Base-by-base conservation (phyloP, 2,797 vertebrate genomes). In the Chiroxiphia lanceolata region DNA sequence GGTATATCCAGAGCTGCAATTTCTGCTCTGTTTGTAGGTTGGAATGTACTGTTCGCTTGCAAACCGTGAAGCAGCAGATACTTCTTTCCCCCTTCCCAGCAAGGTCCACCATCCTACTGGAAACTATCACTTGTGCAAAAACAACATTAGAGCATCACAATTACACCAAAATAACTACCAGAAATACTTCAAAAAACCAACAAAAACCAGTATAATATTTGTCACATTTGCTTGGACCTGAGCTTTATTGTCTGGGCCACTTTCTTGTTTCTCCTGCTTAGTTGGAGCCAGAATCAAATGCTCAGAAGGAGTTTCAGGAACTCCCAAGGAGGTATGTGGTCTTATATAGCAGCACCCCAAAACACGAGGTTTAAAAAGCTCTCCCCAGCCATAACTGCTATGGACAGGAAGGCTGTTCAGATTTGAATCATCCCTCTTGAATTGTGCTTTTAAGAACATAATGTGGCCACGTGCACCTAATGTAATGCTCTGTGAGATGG, bases 81-180 rank as follows among this genome's bases (percentile, higher is more conserved):
- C 34, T 74, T 87, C 25, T 75, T 16, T 86, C 4, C 19, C 31
- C 8, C 10, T 74, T 89, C 15, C 13, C n/a, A n/a, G 22, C 9
- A 33, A 53, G 31, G 22, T 72, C 54, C 42, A 16, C 61, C 15
- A n/a, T 34, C 38, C 56, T 87, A 3, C 20, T 68, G 42, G 26
- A 86, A 90, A 45, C 56, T 68, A 22, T 1, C 13, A 1, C 34
- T 50, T 45, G 15, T 47, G 18, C 19, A n/a, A 80, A 91, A 79
- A 22, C 0, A 1, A 29, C 47, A 15, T 42, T 54, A 51, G 27
- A 84, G 5, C 10, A 14, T 33, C 2, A 1, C 17, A 79, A 19
- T 90, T 74, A 21, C 36, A 56, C 21, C 5, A 12, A 79, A 85
- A 33, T 54, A 80, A 40, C 36, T 53, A 19, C 23, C 60, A 44